These are phyloP conservation scores for Cephus rjabovi DNA, from an alignment of 2,888 invertebrate genomes.

Conservation along the genomic window DNA sequence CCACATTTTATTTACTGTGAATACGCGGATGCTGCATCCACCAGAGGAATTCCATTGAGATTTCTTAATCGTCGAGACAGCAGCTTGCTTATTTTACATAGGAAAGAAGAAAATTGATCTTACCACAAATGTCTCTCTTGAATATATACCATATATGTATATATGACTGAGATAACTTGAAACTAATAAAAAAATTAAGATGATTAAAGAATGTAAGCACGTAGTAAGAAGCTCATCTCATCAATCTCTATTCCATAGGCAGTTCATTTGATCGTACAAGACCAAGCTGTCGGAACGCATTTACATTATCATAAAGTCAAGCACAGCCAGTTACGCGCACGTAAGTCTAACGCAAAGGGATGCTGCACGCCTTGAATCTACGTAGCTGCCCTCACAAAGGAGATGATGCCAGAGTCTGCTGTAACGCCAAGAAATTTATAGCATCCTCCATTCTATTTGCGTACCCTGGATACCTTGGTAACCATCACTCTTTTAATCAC, in stretches of 20 bases:
- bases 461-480: background rate
- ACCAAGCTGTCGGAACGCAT: slow-evolving; percentile 27
- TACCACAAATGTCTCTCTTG: background rate
- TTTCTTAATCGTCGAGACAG: slow-evolving; percentile 30
- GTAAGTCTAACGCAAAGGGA: slow-evolving; percentile 1
- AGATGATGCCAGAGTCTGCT: slow-evolving; percentile 13
- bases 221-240: slow-evolving; percentile 29
- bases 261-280: slow-evolving; percentile 31
- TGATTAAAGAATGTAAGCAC: slow-evolving; percentile 12
- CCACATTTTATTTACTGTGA: background rate
- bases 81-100: background rate
- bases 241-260: slow-evolving; percentile 40
- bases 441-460: slow-evolving; percentile 13
- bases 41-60: slow-evolving; percentile 24
- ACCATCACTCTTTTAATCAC: background rate
- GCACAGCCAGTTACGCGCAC: slow-evolving; percentile 12
- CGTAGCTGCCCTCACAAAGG: slow-evolving; percentile 7
- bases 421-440: slow-evolving; percentile 25
- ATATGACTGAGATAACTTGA: slow-evolving; percentile 29
- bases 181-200: slow-evolving; percentile 30
- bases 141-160: background rate
- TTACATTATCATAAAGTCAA: slow-evolving; percentile 36
- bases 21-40: slow-evolving; percentile 1
- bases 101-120: background rate
- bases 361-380: slow-evolving; percentile 3